Evolutionary conservation across 2,888 invertebrate species (phyloP), one percentile per base, ranked within the genome.

Genomic region (Melanophora roralis): DNA sequence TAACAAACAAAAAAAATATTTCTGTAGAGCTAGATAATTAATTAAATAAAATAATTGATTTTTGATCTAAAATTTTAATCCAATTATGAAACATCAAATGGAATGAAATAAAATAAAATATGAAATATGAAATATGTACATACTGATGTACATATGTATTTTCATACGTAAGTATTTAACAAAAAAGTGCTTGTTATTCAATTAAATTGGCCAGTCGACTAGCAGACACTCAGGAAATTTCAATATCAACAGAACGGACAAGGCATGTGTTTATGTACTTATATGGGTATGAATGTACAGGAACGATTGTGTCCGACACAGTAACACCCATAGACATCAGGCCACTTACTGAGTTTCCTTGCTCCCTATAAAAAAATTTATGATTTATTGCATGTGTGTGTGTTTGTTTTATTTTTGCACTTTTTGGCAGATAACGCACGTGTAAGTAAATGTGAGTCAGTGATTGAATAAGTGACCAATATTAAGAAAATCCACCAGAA

Each of bases 161-260:
- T n/a, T n/a, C n/a, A n/a, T n/a, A n/a, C n/a, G n/a, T n/a, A 21
- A 45, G 1, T 9, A 34, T 59, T 23, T 23, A 78, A 40, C 32
- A 45, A 79, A 78, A 77, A 32, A 62, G 32, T 69, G 12, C 62
- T 49, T 62, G 62, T 73, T 62, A 78, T 68, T 73, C 67, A 72
- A 77, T 77, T 77, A 64, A 59, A 43, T 43, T 49, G 57, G 57
- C 64, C 69, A 77, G 68, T 21, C 75, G 11, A 49, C 57, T 64
- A 57, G 49, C 73, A 68, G 59, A 60, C 78, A 73, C 73, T 78
- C 76, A 57, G 69, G 76, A 77, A 77, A 77, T 77, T 77, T 77
- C 57, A 71, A 71, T 77, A 71, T 47, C 51, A 43, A 72, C 34
- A 65, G 5, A 14, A 27, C 19, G 34, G 2, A 49, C 57, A 74